A percentile compares a stretch with the other conserved stretches of the same genome.
These are phyloP conservation scores for Rhombomys opimus DNA, from an alignment of 2,113 vertebrate species.

Conservation along the genomic window DNA sequence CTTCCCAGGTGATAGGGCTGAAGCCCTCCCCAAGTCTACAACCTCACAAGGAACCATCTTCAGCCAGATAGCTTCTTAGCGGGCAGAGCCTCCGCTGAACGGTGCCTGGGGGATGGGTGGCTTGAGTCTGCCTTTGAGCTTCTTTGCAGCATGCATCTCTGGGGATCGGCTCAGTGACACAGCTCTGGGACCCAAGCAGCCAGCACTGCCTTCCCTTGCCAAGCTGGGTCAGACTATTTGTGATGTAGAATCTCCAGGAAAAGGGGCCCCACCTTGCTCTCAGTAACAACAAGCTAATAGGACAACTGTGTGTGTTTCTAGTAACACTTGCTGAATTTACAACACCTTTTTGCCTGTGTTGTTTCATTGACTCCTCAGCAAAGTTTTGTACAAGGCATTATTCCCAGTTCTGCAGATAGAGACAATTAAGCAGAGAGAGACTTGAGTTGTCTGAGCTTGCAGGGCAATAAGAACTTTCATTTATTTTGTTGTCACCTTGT, in stretches of 20 bases:
- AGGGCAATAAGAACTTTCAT: not conserved
- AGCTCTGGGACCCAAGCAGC: not conserved
- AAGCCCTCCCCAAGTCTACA: not conserved
- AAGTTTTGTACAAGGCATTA: not conserved
- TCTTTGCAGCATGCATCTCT: not conserved
- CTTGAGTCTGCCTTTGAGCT: not conserved
- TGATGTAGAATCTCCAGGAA: not conserved
- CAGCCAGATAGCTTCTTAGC: not conserved
- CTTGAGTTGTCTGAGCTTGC: not conserved
- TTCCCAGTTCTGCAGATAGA: not conserved
- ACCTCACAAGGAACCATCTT: not conserved
- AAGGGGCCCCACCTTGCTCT: not conserved
- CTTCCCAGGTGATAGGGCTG: not conserved
- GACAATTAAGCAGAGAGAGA: slow-evolving; percentile 31
- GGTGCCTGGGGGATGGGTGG: too few species aligned
- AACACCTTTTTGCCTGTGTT: not conserved
- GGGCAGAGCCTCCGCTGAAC: not conserved
- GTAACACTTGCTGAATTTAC: not conserved
- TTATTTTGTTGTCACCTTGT: not conserved
- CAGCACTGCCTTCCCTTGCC: not conserved
- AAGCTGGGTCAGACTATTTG: not conserved
- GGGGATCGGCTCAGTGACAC: not conserved
- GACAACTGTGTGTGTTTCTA: not conserved
- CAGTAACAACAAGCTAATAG: not conserved
- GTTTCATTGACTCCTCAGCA: not conserved